Evolutionary conservation across 2,113 vertebrate genomes (phyloP), one percentile per base, ranked within the genome.

Genomic region (Fukomys damarensis): DNA sequence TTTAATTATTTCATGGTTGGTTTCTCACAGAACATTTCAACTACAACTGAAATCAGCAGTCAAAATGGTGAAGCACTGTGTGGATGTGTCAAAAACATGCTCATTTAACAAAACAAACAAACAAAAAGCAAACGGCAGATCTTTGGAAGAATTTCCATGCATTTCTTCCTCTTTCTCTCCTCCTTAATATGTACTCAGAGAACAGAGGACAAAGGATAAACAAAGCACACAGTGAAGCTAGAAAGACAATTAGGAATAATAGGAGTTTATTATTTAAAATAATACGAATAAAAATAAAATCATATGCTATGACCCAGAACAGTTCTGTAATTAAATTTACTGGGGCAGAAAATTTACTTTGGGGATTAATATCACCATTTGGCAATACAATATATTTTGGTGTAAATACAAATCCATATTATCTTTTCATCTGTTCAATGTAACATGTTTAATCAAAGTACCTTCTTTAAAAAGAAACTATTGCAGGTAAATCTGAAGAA

Each of bases 261-360:
- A n/a, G n/a, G n/a, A n/a, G n/a, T n/a, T n/a, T n/a, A n/a, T 8
- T 61, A 66, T 82, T 93, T 89, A 92, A 95, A 98, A 97, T 95
- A 95, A 59, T 86, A 95, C 95, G 68, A 94, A 95, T 90, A 93
- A 91, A 91, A 97, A 86, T 91, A 87, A 96, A 97, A 94, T 90
- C 89, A 90, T 89, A 93, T 11, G 32, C 95, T 92, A 32, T 95
- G 96, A 97, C 83, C 93, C 89, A 93, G 93, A 94, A 94, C 52
- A n/a, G 24, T 91, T 28, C 68, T 80, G 76, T 96, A 97, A 97
- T 98, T 98, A 97, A 97, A 96, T 85, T 97, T 96, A 85, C 95
- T 93, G 93, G 68, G 92, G 89, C 95, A 96, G 93, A 97, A 97
- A 97, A 97, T 97, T 94, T 96, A 96, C 95, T 97, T 95, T 96